phyloP scores from a whole-genome alignment of 2,797 vertebrate genomes.

The Lagodon rhomboides region DNA sequence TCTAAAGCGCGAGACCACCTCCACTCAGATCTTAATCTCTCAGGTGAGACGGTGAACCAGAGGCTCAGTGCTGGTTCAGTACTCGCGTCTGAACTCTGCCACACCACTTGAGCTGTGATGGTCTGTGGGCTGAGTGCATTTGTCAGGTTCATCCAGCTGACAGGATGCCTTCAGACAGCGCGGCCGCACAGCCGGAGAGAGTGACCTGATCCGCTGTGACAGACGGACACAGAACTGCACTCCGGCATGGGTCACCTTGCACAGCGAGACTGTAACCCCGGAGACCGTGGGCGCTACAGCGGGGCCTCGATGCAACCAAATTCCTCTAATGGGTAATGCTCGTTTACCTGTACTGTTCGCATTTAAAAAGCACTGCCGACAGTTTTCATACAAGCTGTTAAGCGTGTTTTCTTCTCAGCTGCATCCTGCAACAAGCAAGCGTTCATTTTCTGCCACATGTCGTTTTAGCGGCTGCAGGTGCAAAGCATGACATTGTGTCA shows the following conservation, averaged over 20 bases:
- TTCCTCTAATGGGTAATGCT: slow-evolving; percentile 34
- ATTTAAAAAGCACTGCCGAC: slow-evolving; percentile 20
- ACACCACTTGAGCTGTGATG: slow-evolving; percentile 68
- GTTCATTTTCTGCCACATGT: background rate
- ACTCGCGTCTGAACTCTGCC: slow-evolving; percentile 63
- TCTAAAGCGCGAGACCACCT: slow-evolving; percentile 18
- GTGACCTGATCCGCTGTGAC: slow-evolving; percentile 74
- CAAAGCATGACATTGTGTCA: slow-evolving; percentile 38
- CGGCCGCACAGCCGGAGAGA: slow-evolving; percentile 56
- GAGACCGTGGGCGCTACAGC: slow-evolving; percentile 25
- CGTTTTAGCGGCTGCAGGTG: slow-evolving; percentile 46
- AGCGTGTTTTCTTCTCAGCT: slow-evolving; percentile 5
- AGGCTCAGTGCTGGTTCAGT: slow-evolving; percentile 41
- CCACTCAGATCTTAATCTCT: slow-evolving; percentile 26
- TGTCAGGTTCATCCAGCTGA: slow-evolving; percentile 79
- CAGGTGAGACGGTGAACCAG: slow-evolving; percentile 13
- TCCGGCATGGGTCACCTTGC: slow-evolving; percentile 76
- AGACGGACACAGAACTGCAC: slow-evolving; percentile 71
- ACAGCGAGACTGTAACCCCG: slow-evolving; percentile 46
- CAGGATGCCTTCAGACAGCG: slow-evolving; percentile 76
- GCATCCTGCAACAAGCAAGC: slow-evolving; percentile 14
- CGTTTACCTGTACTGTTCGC: slow-evolving; percentile 36
- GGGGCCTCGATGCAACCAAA: slow-evolving; percentile 36
- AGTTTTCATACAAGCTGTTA: background rate
- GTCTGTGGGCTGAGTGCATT: slow-evolving; percentile 69